Conservation (phyloP, 2,888 invertebrate species). For the Drosophila eohydei region DNA sequence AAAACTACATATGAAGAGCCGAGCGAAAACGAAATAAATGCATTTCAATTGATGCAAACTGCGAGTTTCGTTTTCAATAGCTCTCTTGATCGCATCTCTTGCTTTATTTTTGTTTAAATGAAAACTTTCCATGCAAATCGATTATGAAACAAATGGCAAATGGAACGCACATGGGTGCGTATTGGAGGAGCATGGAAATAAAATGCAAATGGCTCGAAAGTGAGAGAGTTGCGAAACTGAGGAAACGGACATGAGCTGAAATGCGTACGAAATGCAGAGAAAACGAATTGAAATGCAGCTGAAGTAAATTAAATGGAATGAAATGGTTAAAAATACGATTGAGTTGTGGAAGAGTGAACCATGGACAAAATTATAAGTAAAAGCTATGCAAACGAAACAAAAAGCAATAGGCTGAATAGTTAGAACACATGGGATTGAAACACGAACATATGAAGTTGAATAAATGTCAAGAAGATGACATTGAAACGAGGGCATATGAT, state of each 20-base stretch:
- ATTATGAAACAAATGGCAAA: slow-evolving; percentile 14
- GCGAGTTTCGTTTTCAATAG: slow-evolving; percentile 7
- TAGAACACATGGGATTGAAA: not conserved
- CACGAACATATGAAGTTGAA: not conserved
- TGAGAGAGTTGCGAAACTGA: slow-evolving; percentile 5
- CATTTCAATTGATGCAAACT: slow-evolving; percentile 7
- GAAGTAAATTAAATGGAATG: slow-evolving; percentile 8
- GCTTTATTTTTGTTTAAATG: slow-evolving; percentile 5
- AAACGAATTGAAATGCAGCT: slow-evolving; percentile 6
- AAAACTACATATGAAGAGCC: slow-evolving; percentile 2
- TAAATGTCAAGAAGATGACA: not conserved
- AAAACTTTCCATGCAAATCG: slow-evolving; percentile 10
- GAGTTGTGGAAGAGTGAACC: not conserved
- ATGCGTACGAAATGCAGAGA: slow-evolving; percentile 5
- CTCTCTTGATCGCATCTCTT: not conserved
- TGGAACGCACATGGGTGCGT: not conserved
- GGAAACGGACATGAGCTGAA: slow-evolving; percentile 13
- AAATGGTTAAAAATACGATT: not conserved
- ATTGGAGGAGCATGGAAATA: not conserved
- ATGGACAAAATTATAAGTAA: not conserved
- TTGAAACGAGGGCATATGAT: not conserved
- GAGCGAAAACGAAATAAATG: not conserved
- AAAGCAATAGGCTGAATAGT: not conserved
- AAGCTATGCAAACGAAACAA: not conserved
- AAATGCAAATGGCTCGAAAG: slow-evolving; percentile 12